Conservation (phyloP, 2,888 invertebrate species). For the Saturnia pavonia region DNA sequence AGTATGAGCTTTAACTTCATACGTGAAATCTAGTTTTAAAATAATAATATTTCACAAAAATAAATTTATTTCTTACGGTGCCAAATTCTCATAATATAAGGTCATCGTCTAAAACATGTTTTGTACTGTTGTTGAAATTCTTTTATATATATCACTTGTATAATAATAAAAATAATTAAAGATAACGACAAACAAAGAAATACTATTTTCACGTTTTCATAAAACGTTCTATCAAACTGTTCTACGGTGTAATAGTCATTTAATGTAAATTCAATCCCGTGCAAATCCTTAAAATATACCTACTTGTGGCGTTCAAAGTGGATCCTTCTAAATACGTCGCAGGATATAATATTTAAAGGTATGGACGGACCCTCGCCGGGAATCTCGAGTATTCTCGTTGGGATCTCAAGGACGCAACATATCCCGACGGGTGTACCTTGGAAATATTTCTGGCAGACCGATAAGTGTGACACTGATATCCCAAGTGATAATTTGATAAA, state of each 20-base stretch:
- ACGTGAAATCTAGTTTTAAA: no score
- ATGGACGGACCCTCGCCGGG: slow-evolving; percentile 32
- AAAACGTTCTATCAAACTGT: background rate
- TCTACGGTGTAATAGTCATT: background rate
- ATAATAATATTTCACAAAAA: no score
- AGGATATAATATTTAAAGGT: slow-evolving; percentile 45
- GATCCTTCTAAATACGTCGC: slow-evolving; percentile 13
- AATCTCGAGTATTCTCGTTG: slow-evolving; percentile 40
- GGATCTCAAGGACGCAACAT: slow-evolving; percentile 25
- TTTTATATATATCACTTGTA: no score
- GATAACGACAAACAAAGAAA: no score
- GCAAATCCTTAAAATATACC: slow-evolving; percentile 6
- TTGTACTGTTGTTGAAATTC: no score
- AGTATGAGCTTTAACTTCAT: no score
- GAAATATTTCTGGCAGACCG: background rate
- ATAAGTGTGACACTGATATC: background rate
- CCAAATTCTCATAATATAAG: no score
- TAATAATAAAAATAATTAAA: no score
- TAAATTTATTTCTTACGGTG: no score
- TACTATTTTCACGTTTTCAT: background rate
- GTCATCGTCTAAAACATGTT: no score
- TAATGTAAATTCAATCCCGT: slow-evolving; percentile 3
- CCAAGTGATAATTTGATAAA: background rate
- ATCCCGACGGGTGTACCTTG: slow-evolving; percentile 4
- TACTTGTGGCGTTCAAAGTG: slow-evolving; percentile 6